phyloP scores from a whole-genome alignment of 2,113 vertebrate species.

The Platichthys flesus region DNA sequence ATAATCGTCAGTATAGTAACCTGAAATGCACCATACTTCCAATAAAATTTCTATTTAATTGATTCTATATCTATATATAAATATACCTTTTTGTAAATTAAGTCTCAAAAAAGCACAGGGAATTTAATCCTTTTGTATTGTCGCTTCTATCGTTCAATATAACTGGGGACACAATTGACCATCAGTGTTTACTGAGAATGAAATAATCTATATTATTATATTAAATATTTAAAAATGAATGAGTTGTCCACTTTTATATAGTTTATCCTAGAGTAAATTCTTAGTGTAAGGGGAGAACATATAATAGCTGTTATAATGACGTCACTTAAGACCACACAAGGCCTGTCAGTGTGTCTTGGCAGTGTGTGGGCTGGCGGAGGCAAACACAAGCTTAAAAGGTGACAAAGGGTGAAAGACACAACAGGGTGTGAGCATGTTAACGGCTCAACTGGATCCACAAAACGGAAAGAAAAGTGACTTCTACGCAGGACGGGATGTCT shows the following conservation, averaged over 20 bases:
- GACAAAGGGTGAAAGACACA: conserved; percentile 1
- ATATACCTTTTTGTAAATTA: too few species aligned
- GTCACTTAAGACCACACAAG: not conserved
- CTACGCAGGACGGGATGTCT: conserved; percentile 20
- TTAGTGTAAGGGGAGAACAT: not conserved
- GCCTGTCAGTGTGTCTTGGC: not conserved
- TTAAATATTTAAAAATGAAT: not conserved
- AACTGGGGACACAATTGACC: too few species aligned
- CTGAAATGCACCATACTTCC: too few species aligned
- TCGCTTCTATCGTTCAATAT: too few species aligned
- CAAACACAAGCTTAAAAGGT: conserved; percentile 17
- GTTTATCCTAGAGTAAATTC: not conserved
- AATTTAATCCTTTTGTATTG: too few species aligned
- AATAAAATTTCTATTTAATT: too few species aligned
- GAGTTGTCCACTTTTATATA: not conserved
- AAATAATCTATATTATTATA: not conserved
- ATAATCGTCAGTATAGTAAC: too few species aligned
- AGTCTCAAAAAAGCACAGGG: too few species aligned
- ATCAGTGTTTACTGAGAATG: too few species aligned
- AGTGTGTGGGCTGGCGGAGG: not conserved
- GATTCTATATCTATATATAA: too few species aligned
- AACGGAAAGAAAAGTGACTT: conserved; percentile 6
- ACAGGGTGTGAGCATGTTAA: conserved; percentile 11
- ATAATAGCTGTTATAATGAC: not conserved
- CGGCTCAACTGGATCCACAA: conserved; percentile 10